A percentile compares a stretch with the other conserved stretches of the same genome.
phyloP scores from a whole-genome alignment of 2,888 invertebrate genomes.

The Ichneumoninae sp. region DNA sequence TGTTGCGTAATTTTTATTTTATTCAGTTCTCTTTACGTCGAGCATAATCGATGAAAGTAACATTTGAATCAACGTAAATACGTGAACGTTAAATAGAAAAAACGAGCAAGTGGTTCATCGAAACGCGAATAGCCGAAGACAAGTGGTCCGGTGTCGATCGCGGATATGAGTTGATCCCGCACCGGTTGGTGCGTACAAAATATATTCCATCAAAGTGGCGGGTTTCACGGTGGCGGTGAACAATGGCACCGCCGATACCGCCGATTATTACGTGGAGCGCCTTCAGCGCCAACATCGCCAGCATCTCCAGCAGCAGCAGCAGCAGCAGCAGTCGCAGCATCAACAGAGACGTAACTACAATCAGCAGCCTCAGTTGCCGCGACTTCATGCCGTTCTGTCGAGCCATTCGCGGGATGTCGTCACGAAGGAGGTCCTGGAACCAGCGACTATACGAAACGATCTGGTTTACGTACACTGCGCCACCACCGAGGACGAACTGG shows the following conservation, averaged over 20 bases:
- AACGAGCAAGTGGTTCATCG: background rate
- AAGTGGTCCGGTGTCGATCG: background rate
- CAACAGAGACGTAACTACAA: conserved; percentile 31
- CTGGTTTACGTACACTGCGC: conserved; percentile 76
- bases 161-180: conserved; percentile 36
- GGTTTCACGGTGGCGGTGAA: conserved; percentile 76
- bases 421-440: conserved; percentile 72
- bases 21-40: background rate
- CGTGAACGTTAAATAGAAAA: background rate
- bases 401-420: conserved; percentile 59
- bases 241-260: conserved; percentile 77
- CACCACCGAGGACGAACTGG: conserved; percentile 74
- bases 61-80: background rate
- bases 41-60: background rate
- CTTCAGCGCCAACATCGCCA: conserved; percentile 69
- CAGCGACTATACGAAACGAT: conserved; percentile 70
- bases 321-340: conserved; percentile 59
- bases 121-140: background rate
- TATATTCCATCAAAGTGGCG: conserved; percentile 73
- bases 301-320: conserved; percentile 65
- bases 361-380: conserved; percentile 63
- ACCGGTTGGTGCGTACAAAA: background rate
- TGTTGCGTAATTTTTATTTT: background rate
- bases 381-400: conserved; percentile 46
- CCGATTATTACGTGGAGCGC: conserved; percentile 73